These are phyloP conservation scores for Stenichneumon culpator DNA, from an alignment of 2,888 invertebrate genomes.

Conservation along the genomic window DNA sequence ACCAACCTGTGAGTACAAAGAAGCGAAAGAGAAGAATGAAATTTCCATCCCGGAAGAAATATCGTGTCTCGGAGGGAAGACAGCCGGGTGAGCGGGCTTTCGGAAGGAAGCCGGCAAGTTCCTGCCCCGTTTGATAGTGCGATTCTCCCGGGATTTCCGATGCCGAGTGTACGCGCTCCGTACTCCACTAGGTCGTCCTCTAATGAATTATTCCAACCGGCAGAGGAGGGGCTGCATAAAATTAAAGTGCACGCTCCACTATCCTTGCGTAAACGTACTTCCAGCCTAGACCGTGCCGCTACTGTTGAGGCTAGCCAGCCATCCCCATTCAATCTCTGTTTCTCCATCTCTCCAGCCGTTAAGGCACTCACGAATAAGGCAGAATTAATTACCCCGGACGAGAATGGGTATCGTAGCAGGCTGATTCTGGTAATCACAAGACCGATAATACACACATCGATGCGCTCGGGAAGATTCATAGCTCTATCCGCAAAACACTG, in stretches of 20 bases:
- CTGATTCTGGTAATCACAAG: background rate
- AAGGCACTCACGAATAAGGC: slow-evolving; percentile 34
- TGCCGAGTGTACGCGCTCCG: slow-evolving; percentile 42
- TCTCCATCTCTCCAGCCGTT: slow-evolving; percentile 9
- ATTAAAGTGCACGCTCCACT: slow-evolving; percentile 63
- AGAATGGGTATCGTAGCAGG: slow-evolving; percentile 35
- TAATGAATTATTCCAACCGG: slow-evolving; percentile 68
- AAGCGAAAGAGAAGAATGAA: slow-evolving; percentile 32
- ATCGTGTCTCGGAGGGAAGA: slow-evolving; percentile 22
- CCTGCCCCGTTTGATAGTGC: slow-evolving; percentile 46
- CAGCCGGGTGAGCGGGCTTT: slow-evolving; percentile 12
- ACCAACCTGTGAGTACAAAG: background rate
- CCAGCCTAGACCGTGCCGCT: slow-evolving; percentile 17
- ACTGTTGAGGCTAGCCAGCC: slow-evolving; percentile 2
- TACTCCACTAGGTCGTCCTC: slow-evolving; percentile 40
- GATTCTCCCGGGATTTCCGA: slow-evolving; percentile 59
- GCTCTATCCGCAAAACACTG: too few species aligned
- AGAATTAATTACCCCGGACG: slow-evolving; percentile 19
- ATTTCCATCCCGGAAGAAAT: slow-evolving; percentile 53
- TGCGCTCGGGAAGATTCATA: background rate
- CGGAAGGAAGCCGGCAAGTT: slow-evolving; percentile 62
- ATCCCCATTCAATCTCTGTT: slow-evolving; percentile 3
- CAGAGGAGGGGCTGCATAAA: slow-evolving; percentile 65
- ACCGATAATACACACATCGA: background rate
- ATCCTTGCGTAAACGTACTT: slow-evolving; percentile 53